Evolutionary conservation across 2,888 invertebrate species (phyloP).

Genomic region (Eustalomyia histrio): DNA sequence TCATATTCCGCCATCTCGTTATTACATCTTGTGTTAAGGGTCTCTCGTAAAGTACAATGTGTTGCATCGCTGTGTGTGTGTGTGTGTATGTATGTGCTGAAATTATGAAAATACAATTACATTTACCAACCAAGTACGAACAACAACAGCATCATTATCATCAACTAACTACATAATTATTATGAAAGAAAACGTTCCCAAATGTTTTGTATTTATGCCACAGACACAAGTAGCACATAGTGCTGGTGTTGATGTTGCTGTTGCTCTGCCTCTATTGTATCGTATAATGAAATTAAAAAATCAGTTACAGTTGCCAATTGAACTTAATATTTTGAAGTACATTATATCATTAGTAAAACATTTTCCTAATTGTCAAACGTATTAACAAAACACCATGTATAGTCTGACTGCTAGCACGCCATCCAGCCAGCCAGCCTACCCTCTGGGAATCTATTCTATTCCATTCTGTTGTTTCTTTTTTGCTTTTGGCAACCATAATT

Average conservation of each 20-base stretch:
- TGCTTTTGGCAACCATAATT: constrained; percentile 55
- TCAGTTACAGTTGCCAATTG: constrained; percentile 76
- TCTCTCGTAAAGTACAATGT: constrained; percentile 25
- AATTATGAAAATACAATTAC: constrained; percentile 64
- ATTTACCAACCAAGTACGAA: constrained; percentile 46
- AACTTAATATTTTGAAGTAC: constrained; percentile 52
- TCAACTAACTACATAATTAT: neutral
- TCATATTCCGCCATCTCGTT: constrained; percentile 62
- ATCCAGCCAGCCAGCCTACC: constrained; percentile 47
- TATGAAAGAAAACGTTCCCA: constrained; percentile 39
- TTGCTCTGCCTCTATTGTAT: constrained; percentile 70
- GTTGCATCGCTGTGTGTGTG: neutral
- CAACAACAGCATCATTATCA: constrained; percentile 17
- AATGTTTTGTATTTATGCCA: constrained; percentile 26
- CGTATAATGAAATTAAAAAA: constrained; percentile 78
- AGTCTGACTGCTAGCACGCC: constrained; percentile 16
- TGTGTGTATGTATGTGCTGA: constrained; percentile 22
- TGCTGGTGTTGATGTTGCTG: neutral
- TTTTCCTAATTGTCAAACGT: constrained; percentile 63
- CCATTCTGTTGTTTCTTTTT: constrained; percentile 1
- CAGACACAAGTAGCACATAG: too few relatives aligned
- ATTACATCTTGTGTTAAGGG: constrained; percentile 56
- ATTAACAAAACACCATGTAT: constrained; percentile 29
- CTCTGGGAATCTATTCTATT: constrained; percentile 49
- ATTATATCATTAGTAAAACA: constrained; percentile 65